A percentile compares a stretch with the other conserved stretches of the same genome.
Conservation (phyloP, 1,140 invertebrate species). For the Belonocnema kinseyi region DNA sequence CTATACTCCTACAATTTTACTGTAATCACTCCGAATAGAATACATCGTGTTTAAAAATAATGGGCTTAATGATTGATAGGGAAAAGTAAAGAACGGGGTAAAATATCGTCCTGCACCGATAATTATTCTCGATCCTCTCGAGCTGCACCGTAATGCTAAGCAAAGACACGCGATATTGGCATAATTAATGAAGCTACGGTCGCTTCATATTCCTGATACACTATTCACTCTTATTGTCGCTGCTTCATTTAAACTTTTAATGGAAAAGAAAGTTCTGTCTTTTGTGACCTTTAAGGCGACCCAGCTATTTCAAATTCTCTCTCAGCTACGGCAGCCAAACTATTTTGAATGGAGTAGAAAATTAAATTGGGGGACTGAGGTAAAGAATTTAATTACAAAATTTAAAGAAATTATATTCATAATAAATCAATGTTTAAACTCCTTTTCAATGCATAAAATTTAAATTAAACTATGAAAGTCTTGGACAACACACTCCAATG, state of each 20-base stretch:
- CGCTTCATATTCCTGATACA: background rate
- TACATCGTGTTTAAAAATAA: conserved; percentile 22
- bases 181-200: background rate
- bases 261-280: background rate
- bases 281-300: background rate
- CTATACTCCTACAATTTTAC: conserved; percentile 11
- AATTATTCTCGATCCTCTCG: conserved; percentile 12
- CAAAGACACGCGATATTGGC: background rate
- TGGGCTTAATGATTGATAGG: conserved; percentile 4
- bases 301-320: background rate
- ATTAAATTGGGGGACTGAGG: background rate
- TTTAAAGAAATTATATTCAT: background rate
- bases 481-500: no score
- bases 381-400: background rate
- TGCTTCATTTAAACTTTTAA: conserved; percentile 20
- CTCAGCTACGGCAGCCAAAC: background rate
- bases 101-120: background rate
- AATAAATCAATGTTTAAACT: background rate
- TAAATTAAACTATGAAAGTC: no score
- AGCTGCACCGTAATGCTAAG: background rate
- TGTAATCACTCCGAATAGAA: background rate
- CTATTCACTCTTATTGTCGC: background rate
- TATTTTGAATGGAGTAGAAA: background rate
- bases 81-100: background rate
- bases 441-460: no score